Base-by-base conservation (phyloP, 2,888 invertebrate genomes). In the Polymixis flavicincta region DNA sequence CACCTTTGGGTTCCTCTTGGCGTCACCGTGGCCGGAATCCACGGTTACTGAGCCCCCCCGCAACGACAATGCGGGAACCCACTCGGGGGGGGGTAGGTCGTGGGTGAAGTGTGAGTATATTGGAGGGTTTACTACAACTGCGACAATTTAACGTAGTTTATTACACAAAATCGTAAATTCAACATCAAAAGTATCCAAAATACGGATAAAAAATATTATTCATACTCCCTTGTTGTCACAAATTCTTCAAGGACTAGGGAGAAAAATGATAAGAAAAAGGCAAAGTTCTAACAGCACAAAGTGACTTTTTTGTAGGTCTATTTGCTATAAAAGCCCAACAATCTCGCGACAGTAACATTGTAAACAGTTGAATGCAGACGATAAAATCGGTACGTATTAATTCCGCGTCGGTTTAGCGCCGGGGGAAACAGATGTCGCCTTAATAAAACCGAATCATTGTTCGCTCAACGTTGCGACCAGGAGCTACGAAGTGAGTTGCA, bases 371-470 rank as follows among this genome's bases (percentile, higher is more conserved):
- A 69, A 80, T 78, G 75, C 71, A 71, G 67, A 70, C 76, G 76
- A 81, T 80, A 75, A 83, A 77, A 74, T 65, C 70, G 74, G 72
- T 73, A 77, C 84, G 85, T 85, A 83, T 90, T 87, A 89, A 88
- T 89, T 88, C 83, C 83, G 86, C 83, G 78, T 82, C 80, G 82
- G 89, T 87, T 87, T 88, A 88, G 79, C 86, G 86, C 84, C 76
- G 67, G 73, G 85, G 78, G 76, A 52, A 81, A 81, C 92, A 93
- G 93, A 93, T 93, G 93, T 89, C 91, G 90, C 91, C 87, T 91
- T 93, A 91, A 93, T 93, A 93, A 93, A 93, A 93, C 91, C 91
- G 86, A 92, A 93, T 93, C 92, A 93, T 92, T 92, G 92, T 90
- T 92, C 92, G 88, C 88, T 92, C 90, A 92, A 87, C 78, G 84